Percentiles rank a stretch among this genome's conserved stretches.
Conservation (phyloP, 2,888 invertebrate genomes). For the Smittia aterrima region DNA sequence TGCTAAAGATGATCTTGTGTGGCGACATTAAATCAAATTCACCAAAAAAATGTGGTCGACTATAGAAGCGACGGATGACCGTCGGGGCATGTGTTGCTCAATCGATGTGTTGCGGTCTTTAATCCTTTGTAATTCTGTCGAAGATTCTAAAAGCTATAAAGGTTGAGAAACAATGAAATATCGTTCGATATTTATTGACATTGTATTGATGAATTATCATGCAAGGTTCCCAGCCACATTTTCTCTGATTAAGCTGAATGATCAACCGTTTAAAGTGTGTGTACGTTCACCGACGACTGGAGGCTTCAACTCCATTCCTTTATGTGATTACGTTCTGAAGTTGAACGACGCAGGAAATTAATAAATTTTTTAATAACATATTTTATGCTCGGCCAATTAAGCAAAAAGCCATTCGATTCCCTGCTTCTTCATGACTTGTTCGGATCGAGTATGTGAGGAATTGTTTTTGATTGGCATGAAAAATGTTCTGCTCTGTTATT, state of each 20-base stretch:
- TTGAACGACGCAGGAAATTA: constrained; percentile 31
- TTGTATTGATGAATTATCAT: constrained; percentile 23
- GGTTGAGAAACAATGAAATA: too few relatives aligned
- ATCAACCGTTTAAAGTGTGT: background rate
- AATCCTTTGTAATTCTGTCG: too few relatives aligned
- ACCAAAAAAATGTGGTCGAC: background rate
- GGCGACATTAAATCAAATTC: constrained; percentile 40
- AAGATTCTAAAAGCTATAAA: too few relatives aligned
- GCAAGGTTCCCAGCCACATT: constrained; percentile 5
- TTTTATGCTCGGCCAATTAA: constrained; percentile 35
- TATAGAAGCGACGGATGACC: background rate
- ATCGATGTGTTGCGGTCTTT: background rate
- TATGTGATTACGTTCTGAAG: background rate
- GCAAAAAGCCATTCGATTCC: background rate
- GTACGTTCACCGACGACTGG: background rate
- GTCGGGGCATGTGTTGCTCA: background rate
- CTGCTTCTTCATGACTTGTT: background rate
- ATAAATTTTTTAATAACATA: constrained; percentile 36
- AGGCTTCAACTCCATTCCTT: background rate
- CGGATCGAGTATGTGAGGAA: background rate
- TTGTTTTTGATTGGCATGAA: constrained; percentile 31
- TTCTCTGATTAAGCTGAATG: background rate
- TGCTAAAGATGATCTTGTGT: constrained; percentile 42
- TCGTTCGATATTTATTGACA: background rate
- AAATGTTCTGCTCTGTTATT: too few relatives aligned